phyloP scores from a whole-genome alignment of 2,797 vertebrate genomes.

The Neosilurus mollespiculum region DNA sequence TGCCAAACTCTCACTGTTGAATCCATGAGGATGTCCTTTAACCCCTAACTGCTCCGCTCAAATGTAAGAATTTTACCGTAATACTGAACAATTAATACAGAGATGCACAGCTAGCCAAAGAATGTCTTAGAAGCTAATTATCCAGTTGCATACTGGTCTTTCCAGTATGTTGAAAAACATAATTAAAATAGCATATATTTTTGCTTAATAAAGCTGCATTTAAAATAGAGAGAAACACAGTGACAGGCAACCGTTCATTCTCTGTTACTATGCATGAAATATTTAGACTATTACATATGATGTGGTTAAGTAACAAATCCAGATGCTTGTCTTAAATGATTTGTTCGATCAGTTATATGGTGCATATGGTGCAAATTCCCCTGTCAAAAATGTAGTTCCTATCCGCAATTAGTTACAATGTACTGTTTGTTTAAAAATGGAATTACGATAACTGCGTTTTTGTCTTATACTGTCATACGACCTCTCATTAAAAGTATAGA shows the following conservation, averaged over 20 bases:
- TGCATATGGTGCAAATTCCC: not conserved
- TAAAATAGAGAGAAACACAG: not conserved
- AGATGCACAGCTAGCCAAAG: conserved; percentile 6
- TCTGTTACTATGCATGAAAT: no score
- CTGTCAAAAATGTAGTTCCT: not conserved
- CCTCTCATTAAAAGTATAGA: no score
- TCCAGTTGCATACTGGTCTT: not conserved
- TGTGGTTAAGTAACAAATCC: not conserved
- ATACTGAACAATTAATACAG: not conserved
- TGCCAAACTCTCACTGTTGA: not conserved
- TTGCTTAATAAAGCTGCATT: not conserved
- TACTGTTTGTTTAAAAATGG: no score
- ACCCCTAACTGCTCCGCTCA: not conserved
- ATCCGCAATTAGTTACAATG: not conserved
- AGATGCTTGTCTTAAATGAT: not conserved
- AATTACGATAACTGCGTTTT: no score
- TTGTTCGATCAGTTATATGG: not conserved
- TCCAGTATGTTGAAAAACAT: not conserved
- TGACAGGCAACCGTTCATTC: not conserved
- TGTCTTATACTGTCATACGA: no score
- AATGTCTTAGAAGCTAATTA: not conserved
- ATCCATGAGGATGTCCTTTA: not conserved
- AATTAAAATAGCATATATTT: not conserved
- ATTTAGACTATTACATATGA: no score
- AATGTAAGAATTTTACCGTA: not conserved